Percentiles rank a stretch among this genome's conserved stretches.
Conservation (phyloP, 2,113 vertebrate genomes). For the Rhabdornis inornatus region DNA sequence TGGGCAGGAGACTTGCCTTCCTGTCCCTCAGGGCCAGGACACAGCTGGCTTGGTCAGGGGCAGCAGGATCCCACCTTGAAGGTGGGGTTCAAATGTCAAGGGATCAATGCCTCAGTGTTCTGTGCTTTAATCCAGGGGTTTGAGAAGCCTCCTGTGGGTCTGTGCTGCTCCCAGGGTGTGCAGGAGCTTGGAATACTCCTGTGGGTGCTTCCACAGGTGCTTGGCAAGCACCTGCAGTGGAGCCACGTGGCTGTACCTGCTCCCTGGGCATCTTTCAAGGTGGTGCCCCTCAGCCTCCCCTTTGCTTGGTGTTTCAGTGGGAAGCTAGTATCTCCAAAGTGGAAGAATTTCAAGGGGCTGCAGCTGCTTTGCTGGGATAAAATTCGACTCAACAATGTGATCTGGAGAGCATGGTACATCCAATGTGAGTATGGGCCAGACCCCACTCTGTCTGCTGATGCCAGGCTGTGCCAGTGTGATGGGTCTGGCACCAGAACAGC, state of each 20-base stretch:
- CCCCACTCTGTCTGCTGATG: background rate
- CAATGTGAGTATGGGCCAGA: constrained; percentile 84
- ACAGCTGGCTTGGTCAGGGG: background rate
- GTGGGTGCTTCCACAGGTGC: background rate
- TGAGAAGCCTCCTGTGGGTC: background rate
- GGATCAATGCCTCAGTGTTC: background rate
- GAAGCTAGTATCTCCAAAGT: constrained; percentile 95
- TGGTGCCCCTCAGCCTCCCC: background rate
- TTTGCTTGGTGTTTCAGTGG: constrained; percentile 73
- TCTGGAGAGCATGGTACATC: constrained; percentile 98
- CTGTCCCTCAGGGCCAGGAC: background rate
- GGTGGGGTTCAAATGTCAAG: background rate
- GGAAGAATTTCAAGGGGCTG: constrained; percentile 98
- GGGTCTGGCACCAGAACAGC: accelerated
- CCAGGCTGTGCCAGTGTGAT: background rate
- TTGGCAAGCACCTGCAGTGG: background rate
- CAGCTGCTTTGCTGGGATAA: constrained; percentile 92
- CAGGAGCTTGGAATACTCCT: background rate
- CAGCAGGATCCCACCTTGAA: accelerated
- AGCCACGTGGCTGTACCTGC: accelerated
- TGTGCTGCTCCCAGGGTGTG: background rate
- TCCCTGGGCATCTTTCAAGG: background rate
- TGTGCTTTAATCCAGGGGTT: background rate
- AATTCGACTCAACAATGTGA: constrained; percentile 96
- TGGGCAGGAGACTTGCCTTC: background rate